Percentiles rank a stretch among this genome's conserved stretches.
Evolutionary conservation across 1,140 invertebrate species (phyloP).

Genomic region (Lanistes nyassanus): DNA sequence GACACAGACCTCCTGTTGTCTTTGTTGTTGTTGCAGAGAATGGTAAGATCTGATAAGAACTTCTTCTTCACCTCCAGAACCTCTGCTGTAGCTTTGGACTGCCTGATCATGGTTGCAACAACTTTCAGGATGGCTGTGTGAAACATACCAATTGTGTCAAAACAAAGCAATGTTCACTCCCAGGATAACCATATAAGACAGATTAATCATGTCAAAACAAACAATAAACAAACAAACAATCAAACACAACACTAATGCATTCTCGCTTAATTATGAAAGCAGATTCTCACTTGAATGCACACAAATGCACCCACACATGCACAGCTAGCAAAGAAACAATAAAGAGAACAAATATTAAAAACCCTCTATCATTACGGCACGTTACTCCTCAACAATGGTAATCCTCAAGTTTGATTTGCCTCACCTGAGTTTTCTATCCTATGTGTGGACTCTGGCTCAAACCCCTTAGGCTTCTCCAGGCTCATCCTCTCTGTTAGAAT

Average conservation of each 20-base stretch:
- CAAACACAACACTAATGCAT: too few relatives aligned
- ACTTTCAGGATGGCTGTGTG: conserved; percentile 96
- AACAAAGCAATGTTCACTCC: too few relatives aligned
- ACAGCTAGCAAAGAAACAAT: too few relatives aligned
- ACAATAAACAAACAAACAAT: conserved; percentile 1
- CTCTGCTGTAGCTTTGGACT: conserved; percentile 93
- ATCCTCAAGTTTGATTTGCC: neutral
- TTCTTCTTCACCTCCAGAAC: conserved; percentile 92
- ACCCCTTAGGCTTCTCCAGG: conserved; percentile 91
- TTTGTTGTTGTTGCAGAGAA: conserved; percentile 95
- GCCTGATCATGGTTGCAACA: conserved; percentile 94
- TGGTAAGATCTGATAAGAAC: conserved; percentile 96
- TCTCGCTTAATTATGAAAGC: too few relatives aligned
- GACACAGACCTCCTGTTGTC: conserved; percentile 82
- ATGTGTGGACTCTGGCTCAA: conserved; percentile 93
- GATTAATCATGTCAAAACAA: neutral
- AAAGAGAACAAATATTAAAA: too few relatives aligned
- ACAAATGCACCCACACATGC: too few relatives aligned
- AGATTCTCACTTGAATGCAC: too few relatives aligned
- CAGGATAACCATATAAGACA: neutral
- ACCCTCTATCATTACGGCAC: too few relatives aligned
- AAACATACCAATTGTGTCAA: too few relatives aligned
- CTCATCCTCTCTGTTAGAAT: conserved; percentile 97
- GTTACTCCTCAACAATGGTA: too few relatives aligned
- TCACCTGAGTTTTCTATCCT: conserved; percentile 97